Conservation (phyloP, 2,888 invertebrate species). For the Gonocerus acuteangulatus region DNA sequence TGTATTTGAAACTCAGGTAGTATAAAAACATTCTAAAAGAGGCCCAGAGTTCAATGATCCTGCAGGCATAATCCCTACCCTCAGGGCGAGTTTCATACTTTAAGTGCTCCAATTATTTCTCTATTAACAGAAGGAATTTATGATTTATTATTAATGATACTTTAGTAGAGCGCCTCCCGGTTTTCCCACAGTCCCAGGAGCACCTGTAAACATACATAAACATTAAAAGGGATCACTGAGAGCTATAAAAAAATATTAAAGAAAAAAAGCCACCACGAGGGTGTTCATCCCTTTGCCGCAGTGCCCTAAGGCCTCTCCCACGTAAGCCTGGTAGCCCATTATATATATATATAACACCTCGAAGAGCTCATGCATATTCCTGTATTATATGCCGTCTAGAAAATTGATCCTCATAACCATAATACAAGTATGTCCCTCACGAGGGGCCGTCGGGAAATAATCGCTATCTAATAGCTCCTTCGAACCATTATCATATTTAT, state of each 20-base stretch:
- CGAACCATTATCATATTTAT: conserved; percentile 11
- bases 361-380: conserved; percentile 19
- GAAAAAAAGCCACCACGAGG: neutral
- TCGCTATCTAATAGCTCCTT: neutral
- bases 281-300: neutral
- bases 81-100: neutral
- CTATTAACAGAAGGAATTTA: conserved; percentile 16
- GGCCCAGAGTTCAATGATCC: neutral
- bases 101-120: conserved; percentile 18
- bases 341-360: conserved; percentile 17
- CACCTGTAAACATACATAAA: conserved; percentile 26
- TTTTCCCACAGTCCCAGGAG: conserved; percentile 14
- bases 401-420: conserved; percentile 20
- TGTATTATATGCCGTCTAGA: neutral
- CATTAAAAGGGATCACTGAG: conserved; percentile 4
- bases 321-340: conserved; percentile 24
- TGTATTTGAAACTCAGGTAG: no score
- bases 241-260: neutral
- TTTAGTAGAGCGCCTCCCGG: neutral
- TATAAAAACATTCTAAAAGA: no score
- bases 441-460: neutral
- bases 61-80: neutral
- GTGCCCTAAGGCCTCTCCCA: conserved; percentile 13
- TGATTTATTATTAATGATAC: conserved; percentile 19
- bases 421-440: conserved; percentile 10